These are phyloP conservation scores for Epirrhoe tristata DNA, from an alignment of 2,888 invertebrate species.

Conservation along the genomic window DNA sequence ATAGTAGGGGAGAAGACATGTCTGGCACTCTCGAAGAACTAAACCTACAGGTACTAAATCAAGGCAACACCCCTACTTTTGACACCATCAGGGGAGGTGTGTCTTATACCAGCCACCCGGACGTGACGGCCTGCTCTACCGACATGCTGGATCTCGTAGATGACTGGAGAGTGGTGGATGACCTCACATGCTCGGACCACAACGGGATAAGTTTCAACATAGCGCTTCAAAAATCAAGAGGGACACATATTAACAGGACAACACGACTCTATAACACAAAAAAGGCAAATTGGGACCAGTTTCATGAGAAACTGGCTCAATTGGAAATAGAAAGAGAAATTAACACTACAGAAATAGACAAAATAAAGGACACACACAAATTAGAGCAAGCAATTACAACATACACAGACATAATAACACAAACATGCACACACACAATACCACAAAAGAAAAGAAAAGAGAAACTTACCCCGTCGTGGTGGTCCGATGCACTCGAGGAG, in stretches of 20 bases:
- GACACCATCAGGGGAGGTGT: too few relatives aligned
- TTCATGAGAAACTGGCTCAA: slow-evolving; percentile 17
- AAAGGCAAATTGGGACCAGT: too few relatives aligned
- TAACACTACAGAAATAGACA: background rate
- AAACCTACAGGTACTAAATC: slow-evolving; percentile 37
- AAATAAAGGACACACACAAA: background rate
- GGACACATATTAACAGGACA: slow-evolving; percentile 11
- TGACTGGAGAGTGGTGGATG: too few relatives aligned
- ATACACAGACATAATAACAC: too few relatives aligned
- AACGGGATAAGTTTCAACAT: slow-evolving; percentile 42
- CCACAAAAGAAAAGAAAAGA: too few relatives aligned
- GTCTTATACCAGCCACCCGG: too few relatives aligned
- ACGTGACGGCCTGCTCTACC: too few relatives aligned
- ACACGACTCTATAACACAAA: slow-evolving; percentile 23
- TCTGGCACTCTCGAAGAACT: slow-evolving; percentile 30
- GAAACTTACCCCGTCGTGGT: background rate
- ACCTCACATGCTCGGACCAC: slow-evolving; percentile 43
- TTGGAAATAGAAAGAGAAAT: background rate
- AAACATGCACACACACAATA: too few relatives aligned
- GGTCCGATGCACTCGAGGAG: background rate
- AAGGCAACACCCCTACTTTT: too few relatives aligned
- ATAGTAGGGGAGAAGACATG: slow-evolving; percentile 38
- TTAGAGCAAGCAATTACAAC: background rate
- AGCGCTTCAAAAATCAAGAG: slow-evolving; percentile 9
- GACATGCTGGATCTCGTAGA: too few relatives aligned